Percentiles rank a stretch among this genome's conserved stretches.
These are phyloP conservation scores for Albula glossodonta DNA, from an alignment of 2,113 vertebrate species.

Conservation along the genomic window DNA sequence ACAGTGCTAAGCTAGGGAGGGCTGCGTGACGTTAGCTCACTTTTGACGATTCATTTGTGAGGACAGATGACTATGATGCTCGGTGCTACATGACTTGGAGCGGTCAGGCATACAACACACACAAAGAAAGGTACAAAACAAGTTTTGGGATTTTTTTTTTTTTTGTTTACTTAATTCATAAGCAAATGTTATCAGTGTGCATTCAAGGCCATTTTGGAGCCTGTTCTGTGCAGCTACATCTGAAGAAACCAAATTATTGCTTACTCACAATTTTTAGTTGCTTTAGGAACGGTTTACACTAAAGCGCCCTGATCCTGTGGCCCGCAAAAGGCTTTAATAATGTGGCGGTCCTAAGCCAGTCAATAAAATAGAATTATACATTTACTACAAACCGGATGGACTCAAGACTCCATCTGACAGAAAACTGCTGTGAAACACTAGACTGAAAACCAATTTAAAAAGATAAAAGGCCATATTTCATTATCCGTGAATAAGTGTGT, in stretches of 20 bases:
- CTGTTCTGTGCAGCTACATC: not conserved
- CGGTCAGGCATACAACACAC: too few species aligned
- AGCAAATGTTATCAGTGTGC: too few species aligned
- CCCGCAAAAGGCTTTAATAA: constrained; percentile 5
- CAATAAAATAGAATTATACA: not conserved
- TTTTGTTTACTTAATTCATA: too few species aligned
- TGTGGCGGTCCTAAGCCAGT: constrained; percentile 12
- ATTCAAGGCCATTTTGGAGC: too few species aligned
- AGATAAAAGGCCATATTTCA: constrained; percentile 48
- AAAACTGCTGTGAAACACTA: constrained; percentile 31
- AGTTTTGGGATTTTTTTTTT: too few species aligned
- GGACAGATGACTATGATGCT: too few species aligned
- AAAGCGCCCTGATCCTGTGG: not conserved
- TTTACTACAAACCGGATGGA: constrained; percentile 8
- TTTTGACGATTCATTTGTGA: too few species aligned
- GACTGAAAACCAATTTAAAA: constrained; percentile 42
- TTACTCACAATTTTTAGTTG: not conserved
- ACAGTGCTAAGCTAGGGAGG: too few species aligned
- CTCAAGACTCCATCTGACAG: constrained; percentile 14
- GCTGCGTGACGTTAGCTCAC: too few species aligned
- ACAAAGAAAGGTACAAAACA: too few species aligned
- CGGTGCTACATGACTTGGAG: too few species aligned
- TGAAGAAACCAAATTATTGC: not conserved
- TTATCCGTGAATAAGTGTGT: constrained; percentile 36
- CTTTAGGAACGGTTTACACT: not conserved